Evolutionary conservation across 1,140 invertebrate species (phyloP).

Genomic region (Nephotettix cincticeps): DNA sequence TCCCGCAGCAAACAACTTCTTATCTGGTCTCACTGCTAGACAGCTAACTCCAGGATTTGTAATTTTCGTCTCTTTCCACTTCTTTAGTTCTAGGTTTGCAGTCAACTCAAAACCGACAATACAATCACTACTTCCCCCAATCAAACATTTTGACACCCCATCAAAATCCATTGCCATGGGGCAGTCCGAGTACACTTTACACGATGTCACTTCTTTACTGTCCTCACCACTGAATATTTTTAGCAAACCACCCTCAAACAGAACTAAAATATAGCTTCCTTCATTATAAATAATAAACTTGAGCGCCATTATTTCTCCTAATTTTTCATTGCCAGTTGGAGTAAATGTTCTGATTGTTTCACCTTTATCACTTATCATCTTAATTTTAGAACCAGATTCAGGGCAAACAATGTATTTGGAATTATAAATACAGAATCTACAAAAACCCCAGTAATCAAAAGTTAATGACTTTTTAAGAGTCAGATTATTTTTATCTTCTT

Average conservation of each 20-base stretch:
- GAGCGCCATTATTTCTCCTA: slow-evolving; percentile 62
- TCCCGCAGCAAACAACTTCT: slow-evolving; percentile 70
- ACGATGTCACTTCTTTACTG: slow-evolving; percentile 51
- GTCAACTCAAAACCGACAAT: slow-evolving; percentile 50
- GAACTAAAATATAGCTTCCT: slow-evolving; percentile 55
- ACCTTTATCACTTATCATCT: slow-evolving; percentile 58
- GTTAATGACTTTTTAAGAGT: slow-evolving; percentile 54
- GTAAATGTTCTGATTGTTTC: slow-evolving; percentile 49
- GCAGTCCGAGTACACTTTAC: slow-evolving; percentile 56
- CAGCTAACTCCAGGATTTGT: slow-evolving; percentile 71
- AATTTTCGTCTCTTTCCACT: slow-evolving; percentile 58
- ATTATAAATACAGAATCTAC: slow-evolving; percentile 58
- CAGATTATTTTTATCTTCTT: slow-evolving; percentile 59
- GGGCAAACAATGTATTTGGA: slow-evolving; percentile 61
- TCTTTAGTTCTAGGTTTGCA: slow-evolving; percentile 47
- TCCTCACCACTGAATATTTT: slow-evolving; percentile 64
- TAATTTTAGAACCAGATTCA: slow-evolving; percentile 60
- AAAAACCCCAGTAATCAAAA: slow-evolving; percentile 63
- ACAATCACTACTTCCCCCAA: slow-evolving; percentile 60
- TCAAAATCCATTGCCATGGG: slow-evolving; percentile 67
- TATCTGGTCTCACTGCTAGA: slow-evolving; percentile 66
- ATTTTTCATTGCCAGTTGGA: slow-evolving; percentile 46
- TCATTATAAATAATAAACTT: slow-evolving; percentile 57
- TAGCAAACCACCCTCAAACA: slow-evolving; percentile 66
- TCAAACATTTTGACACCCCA: slow-evolving; percentile 59